These are phyloP conservation scores for Volucella bombylans DNA, from an alignment of 2,888 invertebrate genomes.

Conservation along the genomic window DNA sequence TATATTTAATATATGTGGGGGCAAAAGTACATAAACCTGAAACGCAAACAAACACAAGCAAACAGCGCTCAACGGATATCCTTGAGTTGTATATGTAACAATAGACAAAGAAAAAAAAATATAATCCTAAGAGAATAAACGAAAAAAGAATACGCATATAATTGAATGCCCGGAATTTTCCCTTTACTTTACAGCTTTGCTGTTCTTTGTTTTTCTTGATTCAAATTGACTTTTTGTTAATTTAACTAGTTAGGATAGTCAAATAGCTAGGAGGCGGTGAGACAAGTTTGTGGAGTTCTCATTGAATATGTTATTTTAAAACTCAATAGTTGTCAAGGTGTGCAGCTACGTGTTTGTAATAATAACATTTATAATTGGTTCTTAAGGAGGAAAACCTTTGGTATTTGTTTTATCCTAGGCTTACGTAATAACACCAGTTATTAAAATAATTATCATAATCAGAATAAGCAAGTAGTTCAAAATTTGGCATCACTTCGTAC, in stretches of 20 bases:
- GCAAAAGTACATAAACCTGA: conserved; percentile 71
- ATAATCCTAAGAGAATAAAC: conserved; percentile 2
- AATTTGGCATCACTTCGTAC: too few relatives aligned
- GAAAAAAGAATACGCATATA: conserved; percentile 2
- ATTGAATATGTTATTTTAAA: conserved; percentile 25
- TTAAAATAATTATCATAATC: too few relatives aligned
- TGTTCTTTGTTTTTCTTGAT: conserved; percentile 54
- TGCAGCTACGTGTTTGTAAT: conserved; percentile 1
- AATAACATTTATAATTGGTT: too few relatives aligned
- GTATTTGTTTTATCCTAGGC: too few relatives aligned
- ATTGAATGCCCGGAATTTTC: conserved; percentile 39
- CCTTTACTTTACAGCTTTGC: conserved; percentile 16
- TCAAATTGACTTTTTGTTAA: conserved; percentile 57
- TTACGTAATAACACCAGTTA: too few relatives aligned
- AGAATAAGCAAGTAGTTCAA: too few relatives aligned
- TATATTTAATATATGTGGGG: conserved; percentile 64
- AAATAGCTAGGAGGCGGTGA: conserved; percentile 9
- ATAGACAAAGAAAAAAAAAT: conserved; percentile 44
- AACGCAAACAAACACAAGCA: conserved; percentile 67
- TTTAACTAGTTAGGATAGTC: conserved; percentile 56
- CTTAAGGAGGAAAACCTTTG: too few relatives aligned
- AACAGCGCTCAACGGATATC: conserved; percentile 56
- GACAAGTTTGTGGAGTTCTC: neutral
- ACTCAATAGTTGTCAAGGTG: conserved; percentile 36
- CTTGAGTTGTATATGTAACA: conserved; percentile 55